Conservation (phyloP, 1,140 invertebrate species). For the Eufriesea mexicana region DNA sequence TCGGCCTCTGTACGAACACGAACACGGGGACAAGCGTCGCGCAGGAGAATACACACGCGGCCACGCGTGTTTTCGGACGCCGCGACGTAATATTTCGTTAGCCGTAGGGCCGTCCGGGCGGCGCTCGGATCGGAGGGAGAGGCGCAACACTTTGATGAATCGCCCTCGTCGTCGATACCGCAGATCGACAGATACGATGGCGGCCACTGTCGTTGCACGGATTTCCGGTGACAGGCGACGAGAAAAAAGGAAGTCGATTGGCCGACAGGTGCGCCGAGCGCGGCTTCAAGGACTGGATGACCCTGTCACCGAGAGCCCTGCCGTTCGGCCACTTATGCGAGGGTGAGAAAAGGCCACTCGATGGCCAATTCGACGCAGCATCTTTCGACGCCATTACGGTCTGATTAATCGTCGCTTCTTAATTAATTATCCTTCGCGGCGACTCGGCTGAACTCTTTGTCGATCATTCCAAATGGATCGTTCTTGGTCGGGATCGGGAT, state of each 20-base stretch:
- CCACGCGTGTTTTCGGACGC: slow-evolving; percentile 44
- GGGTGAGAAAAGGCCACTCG: slow-evolving; percentile 48
- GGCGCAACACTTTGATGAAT: slow-evolving; percentile 75
- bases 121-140: slow-evolving; percentile 54
- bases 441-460: neutral
- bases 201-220: slow-evolving; percentile 66
- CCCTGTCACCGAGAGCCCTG: slow-evolving; percentile 53
- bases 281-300: slow-evolving; percentile 65
- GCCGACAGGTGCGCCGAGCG: slow-evolving; percentile 62
- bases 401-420: neutral
- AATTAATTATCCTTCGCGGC: neutral
- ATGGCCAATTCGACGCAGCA: slow-evolving; percentile 20
- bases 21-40: slow-evolving; percentile 17
- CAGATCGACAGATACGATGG: slow-evolving; percentile 78
- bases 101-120: slow-evolving; percentile 49
- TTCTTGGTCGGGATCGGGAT: too few relatives aligned
- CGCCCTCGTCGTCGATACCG: slow-evolving; percentile 74
- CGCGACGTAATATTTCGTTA: slow-evolving; percentile 75
- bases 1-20: slow-evolving; percentile 41
- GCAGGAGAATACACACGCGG: slow-evolving; percentile 19
- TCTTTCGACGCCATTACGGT: slow-evolving; percentile 1
- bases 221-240: slow-evolving; percentile 64
- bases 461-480: too few relatives aligned
- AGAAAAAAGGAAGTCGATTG: slow-evolving; percentile 66
- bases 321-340: slow-evolving; percentile 42